Percentiles rank a stretch among this genome's conserved stretches.
Conservation (phyloP, 2,797 vertebrate species). For the Crocidura indochinensis region DNA sequence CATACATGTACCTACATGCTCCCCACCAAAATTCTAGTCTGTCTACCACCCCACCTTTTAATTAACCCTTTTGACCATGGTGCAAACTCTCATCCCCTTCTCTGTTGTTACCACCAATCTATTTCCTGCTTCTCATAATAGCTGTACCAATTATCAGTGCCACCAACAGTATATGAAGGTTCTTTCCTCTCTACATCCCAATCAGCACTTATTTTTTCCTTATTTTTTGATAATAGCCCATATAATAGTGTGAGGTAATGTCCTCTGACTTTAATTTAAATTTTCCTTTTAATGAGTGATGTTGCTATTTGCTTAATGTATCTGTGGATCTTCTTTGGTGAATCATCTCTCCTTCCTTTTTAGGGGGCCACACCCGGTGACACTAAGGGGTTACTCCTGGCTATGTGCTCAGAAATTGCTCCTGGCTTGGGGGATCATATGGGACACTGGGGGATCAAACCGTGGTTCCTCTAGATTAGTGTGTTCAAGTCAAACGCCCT, state of each 20-base stretch:
- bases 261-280: background rate
- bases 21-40: background rate
- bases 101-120: background rate
- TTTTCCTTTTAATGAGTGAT: background rate
- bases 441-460: too few relatives aligned
- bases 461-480: too few relatives aligned
- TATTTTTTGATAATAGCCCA: background rate
- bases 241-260: background rate
- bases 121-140: background rate
- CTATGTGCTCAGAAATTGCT: too few relatives aligned
- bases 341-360: background rate
- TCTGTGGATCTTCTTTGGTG: background rate
- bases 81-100: background rate
- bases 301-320: background rate
- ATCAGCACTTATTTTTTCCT: background rate
- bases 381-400: too few relatives aligned
- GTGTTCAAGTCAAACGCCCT: too few relatives aligned
- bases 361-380: too few relatives aligned
- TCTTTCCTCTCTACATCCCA: background rate
- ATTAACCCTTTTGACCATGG: background rate
- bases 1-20: background rate
- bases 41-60: background rate
- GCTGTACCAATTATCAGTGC: background rate
- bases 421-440: too few relatives aligned
- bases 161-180: background rate